A percentile compares a stretch with the other conserved stretches of the same genome.
Evolutionary conservation across 1,140 invertebrate species (phyloP).

Genomic region (Pectinophora gossypiella): DNA sequence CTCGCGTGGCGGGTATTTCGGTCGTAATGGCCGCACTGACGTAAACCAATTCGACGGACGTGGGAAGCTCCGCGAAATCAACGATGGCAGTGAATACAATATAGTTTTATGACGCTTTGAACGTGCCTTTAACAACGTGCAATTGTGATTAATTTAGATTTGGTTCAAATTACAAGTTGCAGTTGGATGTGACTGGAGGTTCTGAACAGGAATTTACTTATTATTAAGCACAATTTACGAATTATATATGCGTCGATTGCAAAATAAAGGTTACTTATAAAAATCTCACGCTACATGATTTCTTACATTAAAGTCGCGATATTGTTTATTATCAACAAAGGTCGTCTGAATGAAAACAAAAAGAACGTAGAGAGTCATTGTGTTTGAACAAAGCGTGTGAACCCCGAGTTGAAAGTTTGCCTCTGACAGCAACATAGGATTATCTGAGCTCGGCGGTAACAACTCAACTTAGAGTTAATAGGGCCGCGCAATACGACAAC

Average conservation of each 20-base stretch:
- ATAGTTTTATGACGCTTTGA: not conserved
- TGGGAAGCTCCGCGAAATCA: constrained; percentile 49
- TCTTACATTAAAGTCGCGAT: constrained; percentile 65
- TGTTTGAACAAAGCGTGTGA: constrained; percentile 66
- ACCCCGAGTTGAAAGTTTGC: constrained; percentile 60
- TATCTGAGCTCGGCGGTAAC: not conserved
- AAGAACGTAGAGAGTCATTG: constrained; percentile 68
- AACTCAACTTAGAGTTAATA: not conserved
- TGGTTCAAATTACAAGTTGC: too few species aligned
- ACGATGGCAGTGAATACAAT: not conserved
- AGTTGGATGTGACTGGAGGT: too few species aligned
- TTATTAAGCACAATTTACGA: constrained; percentile 18
- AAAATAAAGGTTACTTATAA: constrained; percentile 65
- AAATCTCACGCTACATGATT: constrained; percentile 67
- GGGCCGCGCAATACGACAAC: not conserved
- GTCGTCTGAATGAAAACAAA: constrained; percentile 72
- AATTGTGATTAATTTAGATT: too few species aligned
- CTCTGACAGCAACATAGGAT: constrained; percentile 29
- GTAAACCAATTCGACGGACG: constrained; percentile 58
- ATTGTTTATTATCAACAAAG: constrained; percentile 73
- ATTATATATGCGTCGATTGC: constrained; percentile 41
- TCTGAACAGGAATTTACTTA: too few species aligned
- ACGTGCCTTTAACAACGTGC: not conserved
- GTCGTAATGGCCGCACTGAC: constrained; percentile 61
- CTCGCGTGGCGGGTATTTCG: constrained; percentile 57